These are phyloP conservation scores for Siderastrea siderea DNA, from an alignment of 92 coral and sea anemone genomes.

Conservation along the genomic window DNA sequence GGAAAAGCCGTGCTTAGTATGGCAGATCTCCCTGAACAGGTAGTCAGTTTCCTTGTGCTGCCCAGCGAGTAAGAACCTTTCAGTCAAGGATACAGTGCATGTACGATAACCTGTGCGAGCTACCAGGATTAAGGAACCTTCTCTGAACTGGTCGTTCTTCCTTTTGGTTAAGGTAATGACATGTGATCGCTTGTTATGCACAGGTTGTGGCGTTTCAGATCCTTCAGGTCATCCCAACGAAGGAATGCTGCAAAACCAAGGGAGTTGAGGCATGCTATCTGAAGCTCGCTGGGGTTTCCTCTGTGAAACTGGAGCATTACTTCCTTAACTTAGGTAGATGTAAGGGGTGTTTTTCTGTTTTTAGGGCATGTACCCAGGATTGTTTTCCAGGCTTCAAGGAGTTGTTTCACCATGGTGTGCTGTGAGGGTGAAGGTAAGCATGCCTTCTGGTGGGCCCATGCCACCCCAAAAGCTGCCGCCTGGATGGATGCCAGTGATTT, in stretches of 20 bases:
- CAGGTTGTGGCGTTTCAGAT: background rate
- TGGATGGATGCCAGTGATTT: background rate
- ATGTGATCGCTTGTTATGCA: background rate
- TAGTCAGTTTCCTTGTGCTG: slow-evolving; percentile 24
- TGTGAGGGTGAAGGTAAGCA: background rate
- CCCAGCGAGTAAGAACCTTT: slow-evolving; percentile 34
- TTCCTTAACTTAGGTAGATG: slow-evolving; percentile 18
- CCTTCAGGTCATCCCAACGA: slow-evolving; percentile 37
- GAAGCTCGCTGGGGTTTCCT: slow-evolving; percentile 3
- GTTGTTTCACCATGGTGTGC: slow-evolving; percentile 31
- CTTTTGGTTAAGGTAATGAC: slow-evolving; percentile 25
- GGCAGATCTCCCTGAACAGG: slow-evolving; percentile 37
- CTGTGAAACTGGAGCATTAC: slow-evolving; percentile 18
- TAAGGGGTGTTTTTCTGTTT: slow-evolving; percentile 29
- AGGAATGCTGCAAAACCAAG: slow-evolving; percentile 44
- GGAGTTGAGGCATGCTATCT: slow-evolving; percentile 34
- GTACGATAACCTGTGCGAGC: background rate
- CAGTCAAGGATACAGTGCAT: background rate
- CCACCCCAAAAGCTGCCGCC: background rate
- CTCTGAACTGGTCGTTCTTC: slow-evolving; percentile 33
- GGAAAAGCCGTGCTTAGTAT: slow-evolving; percentile 47
- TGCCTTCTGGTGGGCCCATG: slow-evolving; percentile 3
- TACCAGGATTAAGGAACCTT: slow-evolving; percentile 28
- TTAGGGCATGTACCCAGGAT: slow-evolving; percentile 26
- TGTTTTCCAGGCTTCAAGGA: slow-evolving; percentile 23